Base-by-base conservation (phyloP, 2,113 vertebrate species). In the Morphnarchus princeps region DNA sequence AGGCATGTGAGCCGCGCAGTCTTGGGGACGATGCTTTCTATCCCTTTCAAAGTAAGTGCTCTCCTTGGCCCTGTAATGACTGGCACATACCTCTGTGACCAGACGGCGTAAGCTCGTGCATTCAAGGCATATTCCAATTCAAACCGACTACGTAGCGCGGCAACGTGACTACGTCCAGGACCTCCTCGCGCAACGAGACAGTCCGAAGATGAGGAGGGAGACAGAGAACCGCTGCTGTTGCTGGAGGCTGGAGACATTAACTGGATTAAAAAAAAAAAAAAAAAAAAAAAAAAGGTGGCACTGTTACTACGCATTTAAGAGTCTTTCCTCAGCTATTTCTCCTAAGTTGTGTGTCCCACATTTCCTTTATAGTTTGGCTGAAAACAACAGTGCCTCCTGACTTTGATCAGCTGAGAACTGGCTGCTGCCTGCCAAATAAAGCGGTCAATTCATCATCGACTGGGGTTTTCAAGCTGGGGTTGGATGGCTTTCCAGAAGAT, bases 191-290 rank as follows among this genome's bases (percentile, higher is more conserved):
- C 98, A 1, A 94, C 94, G n/a, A 99, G 98, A 26, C 99, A 99
- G 97, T 99, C 99, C 0, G 99, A 99, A 17, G 99, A 99, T 1
- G 99, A 98, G 11, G 99, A 99, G 38, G 99, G 99, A 0, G 99
- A 99, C 78, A 99, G 98, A 40, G 99, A 99, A 8, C 99, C 99
- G 0, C 99, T 99, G 98, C 99, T 99, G 96, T 99, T 99, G 96
- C 99, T 99, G 71, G 99, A 99, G 54, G 98, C 98, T 25, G 99
- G 99, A 88, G 99, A 99, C 99, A 99, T 99, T 72, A 99, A 61
- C 99, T 99, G 97, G 7, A 34, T 57, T 38, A 9, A 89, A 28
- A 89, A 28, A 18, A 49, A 22, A 47, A 28, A 18, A 49, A 21
- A 45, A 16, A 19, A 19, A 45, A 26, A 26, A 13, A 28, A 8